Conservation (phyloP, 2,113 vertebrate genomes). For the Panurus biarmicus region DNA sequence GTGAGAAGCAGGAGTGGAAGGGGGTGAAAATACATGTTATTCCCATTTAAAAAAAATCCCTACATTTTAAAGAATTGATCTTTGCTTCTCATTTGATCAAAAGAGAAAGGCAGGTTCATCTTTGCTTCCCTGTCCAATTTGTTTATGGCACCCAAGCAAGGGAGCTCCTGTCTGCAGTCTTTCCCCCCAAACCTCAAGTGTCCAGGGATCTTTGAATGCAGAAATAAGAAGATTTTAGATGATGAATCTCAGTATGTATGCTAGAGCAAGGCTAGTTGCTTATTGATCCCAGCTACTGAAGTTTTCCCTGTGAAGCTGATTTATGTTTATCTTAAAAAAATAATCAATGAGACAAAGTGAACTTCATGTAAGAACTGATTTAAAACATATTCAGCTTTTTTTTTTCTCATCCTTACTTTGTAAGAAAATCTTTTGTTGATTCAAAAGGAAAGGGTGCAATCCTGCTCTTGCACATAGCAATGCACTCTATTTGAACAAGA, state of each 20-base stretch:
- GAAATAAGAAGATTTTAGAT: not conserved
- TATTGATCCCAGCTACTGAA: not conserved
- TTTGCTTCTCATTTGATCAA: not conserved
- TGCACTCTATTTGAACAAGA: not conserved
- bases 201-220: not conserved
- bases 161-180: not conserved
- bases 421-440: not conserved
- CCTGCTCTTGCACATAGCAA: not conserved
- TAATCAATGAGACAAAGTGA: not conserved
- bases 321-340: constrained; percentile 7
- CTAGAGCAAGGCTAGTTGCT: not conserved
- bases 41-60: not conserved
- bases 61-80: not conserved
- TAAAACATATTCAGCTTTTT: not conserved
- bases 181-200: not conserved
- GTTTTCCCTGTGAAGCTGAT: constrained; percentile 10
- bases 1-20: not conserved
- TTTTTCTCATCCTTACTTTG: not conserved
- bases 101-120: not conserved
- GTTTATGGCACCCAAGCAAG: not conserved
- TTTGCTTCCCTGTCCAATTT: not conserved
- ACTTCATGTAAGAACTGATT: not conserved
- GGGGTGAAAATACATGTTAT: not conserved
- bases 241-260: not conserved
- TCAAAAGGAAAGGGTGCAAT: not conserved